Evolutionary conservation across 1,140 invertebrate species (phyloP), one percentile per base, ranked within the genome.

Genomic region (Neuroterus valhalla): DNA sequence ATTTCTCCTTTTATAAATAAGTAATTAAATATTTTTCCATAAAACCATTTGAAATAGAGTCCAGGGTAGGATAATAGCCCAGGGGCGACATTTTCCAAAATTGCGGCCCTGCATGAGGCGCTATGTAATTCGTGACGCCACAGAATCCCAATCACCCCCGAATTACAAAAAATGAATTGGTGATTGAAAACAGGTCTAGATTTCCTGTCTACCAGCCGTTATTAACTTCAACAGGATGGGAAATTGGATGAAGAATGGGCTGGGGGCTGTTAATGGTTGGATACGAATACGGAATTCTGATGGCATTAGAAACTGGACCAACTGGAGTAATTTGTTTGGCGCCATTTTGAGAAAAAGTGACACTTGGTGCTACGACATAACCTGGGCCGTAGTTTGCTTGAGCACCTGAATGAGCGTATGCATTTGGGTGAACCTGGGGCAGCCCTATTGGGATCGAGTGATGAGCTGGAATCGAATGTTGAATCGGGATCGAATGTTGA

Each of bases 181-280:
- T 8, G 31, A 38, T 38, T 38, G 6, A 38, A 0, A 38, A 38
- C n/a, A 38, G 19, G 19, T 50, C 17, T 6, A 17, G 17, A 55
- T 31, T 55, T 14, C 15, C 4, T 0, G 14, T 1, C 21, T 55
- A 55, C 52, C 52, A 55, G 21, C 21, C 12, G 14, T 62, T 23
- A 62, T 15, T 26, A 11, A 14, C 2, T 5, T 11, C 23, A 31
- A 26, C 6, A n/a, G 23, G 23, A 31, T 62, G 50, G 10, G 19
- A 19, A 11, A 5, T 11, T 8, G 17, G 5, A 0, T 55, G 23
- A n/a, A 23, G 31, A 38, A 62, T 1, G 1, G 21, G 55, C 14
- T 62, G 55, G 10, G 55, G 55, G 21, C 5, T 15, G 31, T 62
- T 62, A 38, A 62, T 38, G n/a, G 31, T 15, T n/a, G 55, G 55